phyloP scores from a whole-genome alignment of 1,140 invertebrate genomes.

The Drosophila novamexicana region DNA sequence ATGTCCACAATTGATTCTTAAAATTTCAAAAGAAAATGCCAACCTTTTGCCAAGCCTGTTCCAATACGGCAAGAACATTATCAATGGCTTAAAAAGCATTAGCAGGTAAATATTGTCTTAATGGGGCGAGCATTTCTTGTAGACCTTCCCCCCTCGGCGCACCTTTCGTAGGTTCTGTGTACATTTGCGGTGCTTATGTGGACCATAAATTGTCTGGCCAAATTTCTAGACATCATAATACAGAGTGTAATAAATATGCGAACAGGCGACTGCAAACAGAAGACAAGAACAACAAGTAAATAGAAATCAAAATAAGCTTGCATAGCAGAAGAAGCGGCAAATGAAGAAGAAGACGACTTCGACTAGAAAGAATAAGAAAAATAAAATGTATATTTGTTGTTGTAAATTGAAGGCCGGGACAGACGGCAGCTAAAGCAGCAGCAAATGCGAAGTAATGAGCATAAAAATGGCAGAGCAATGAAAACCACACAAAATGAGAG shows the following conservation, averaged over 20 bases:
- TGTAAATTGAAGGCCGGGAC: conserved; percentile 34
- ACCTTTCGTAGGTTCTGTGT: neutral
- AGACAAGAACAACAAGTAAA: conserved; percentile 46
- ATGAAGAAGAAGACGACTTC: neutral
- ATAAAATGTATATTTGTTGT: neutral
- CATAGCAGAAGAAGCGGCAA: conserved; percentile 8
- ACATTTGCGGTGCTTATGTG: conserved; percentile 23
- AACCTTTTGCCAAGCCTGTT: neutral
- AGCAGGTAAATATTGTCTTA: conserved; percentile 46
- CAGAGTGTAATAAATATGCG: conserved; percentile 73
- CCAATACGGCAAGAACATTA: conserved; percentile 18
- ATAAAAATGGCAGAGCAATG: conserved; percentile 63
- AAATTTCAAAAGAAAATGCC: conserved; percentile 14
- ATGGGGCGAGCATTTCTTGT: conserved; percentile 38
- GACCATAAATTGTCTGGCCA: conserved; percentile 71
- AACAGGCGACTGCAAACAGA: conserved; percentile 40
- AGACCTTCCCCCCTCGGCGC: neutral
- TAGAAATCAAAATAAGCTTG: conserved; percentile 73
- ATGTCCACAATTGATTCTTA: too few species aligned
- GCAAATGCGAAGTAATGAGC: conserved; percentile 76
- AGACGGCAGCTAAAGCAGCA: conserved; percentile 25
- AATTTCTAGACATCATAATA: conserved; percentile 74
- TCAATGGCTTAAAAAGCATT: conserved; percentile 24
- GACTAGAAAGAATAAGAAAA: conserved; percentile 19
- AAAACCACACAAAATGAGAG: conserved; percentile 19